A percentile compares a stretch with the other conserved stretches of the same genome.
phyloP scores from a whole-genome alignment of 2,797 vertebrate species.

The Tachyglossus aculeatus region DNA sequence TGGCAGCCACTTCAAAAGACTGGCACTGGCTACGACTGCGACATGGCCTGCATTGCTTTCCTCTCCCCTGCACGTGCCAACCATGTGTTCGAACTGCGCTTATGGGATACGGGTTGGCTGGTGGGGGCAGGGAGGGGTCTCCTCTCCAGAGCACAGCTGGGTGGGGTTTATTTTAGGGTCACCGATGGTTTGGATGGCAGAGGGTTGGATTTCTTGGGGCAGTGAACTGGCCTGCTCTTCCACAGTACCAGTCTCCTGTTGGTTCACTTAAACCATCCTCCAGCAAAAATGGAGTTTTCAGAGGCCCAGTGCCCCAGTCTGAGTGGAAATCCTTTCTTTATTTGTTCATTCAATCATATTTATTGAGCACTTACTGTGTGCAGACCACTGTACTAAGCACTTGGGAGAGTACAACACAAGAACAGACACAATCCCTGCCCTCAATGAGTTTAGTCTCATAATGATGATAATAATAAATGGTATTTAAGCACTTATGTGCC shows the following conservation, averaged over 20 bases:
- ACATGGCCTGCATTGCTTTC: slow-evolving; percentile 9
- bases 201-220: neutral
- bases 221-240: neutral
- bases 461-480: too few relatives aligned
- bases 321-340: neutral
- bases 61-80: slow-evolving; percentile 13
- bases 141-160: slow-evolving; percentile 1
- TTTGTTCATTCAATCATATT: neutral
- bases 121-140: slow-evolving; percentile 2
- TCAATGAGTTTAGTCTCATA: too few relatives aligned
- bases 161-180: neutral
- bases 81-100: neutral
- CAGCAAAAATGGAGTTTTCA: too few relatives aligned
- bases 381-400: neutral
- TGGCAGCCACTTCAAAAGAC: slow-evolving; percentile 59
- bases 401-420: too few relatives aligned
- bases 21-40: slow-evolving; percentile 10
- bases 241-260: slow-evolving; percentile 1
- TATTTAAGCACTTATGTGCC: too few relatives aligned
- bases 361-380: neutral
- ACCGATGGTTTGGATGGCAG: neutral
- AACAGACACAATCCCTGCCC: neutral
- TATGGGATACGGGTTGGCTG: neutral
- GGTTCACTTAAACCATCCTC: neutral
- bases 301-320: neutral